Evolutionary conservation across 2,113 vertebrate genomes (phyloP).

Genomic region (Thryonomys swinderianus): DNA sequence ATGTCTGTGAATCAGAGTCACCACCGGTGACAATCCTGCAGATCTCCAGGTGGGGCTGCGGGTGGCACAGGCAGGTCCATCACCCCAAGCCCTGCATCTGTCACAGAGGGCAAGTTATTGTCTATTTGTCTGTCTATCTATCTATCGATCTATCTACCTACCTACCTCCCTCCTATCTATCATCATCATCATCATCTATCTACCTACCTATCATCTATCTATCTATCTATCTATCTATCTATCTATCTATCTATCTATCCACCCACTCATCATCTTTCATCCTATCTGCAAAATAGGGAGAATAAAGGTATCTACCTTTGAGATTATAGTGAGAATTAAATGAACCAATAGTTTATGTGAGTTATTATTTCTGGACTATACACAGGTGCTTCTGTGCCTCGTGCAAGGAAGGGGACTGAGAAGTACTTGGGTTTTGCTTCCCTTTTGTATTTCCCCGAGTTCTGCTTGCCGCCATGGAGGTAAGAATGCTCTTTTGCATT

Average conservation of each 20-base stretch:
- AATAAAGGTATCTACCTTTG: not conserved
- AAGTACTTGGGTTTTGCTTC: not conserved
- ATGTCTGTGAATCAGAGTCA: not conserved
- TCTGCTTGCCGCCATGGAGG: not conserved
- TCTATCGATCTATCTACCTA: not conserved
- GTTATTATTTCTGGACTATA: not conserved
- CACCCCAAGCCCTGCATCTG: not conserved
- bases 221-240: not conserved
- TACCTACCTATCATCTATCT: not conserved
- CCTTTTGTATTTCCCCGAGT: not conserved
- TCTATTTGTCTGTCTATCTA: not conserved
- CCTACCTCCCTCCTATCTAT: no score
- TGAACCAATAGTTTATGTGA: not conserved
- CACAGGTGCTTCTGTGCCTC: not conserved
- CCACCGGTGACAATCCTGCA: not conserved
- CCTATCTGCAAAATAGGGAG: not conserved
- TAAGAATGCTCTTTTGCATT: not conserved
- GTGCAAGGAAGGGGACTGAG: not conserved
- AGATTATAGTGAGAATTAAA: not conserved
- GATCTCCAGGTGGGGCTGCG: not conserved
- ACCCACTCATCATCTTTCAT: not conserved
- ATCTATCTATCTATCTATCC: not conserved
- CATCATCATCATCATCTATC: no score
- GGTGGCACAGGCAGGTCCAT: not conserved
- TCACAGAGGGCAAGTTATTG: not conserved